Evolutionary conservation across 2,113 vertebrate genomes (phyloP).

Genomic region (Sterna hirundo): DNA sequence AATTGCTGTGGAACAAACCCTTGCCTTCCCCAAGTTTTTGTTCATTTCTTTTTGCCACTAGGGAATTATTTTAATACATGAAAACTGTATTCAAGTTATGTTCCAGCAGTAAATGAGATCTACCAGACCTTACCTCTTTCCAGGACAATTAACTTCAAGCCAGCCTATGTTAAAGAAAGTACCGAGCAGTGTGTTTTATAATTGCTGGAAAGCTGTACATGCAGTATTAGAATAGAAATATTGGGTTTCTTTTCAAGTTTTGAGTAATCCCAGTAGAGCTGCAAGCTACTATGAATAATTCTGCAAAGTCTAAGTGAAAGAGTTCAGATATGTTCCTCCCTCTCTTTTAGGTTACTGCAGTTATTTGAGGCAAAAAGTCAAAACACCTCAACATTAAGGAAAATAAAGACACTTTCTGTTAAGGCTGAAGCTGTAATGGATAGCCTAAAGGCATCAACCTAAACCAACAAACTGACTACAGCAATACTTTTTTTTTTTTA

Average conservation of each 20-base stretch:
- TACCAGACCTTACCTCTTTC: neutral
- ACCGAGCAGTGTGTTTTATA: neutral
- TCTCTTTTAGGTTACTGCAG: neutral
- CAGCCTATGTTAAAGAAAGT: conserved; percentile 5
- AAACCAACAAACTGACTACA: neutral
- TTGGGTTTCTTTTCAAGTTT: conserved; percentile 23
- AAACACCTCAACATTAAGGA: neutral
- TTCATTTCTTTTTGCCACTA: neutral
- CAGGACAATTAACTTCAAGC: conserved; percentile 47
- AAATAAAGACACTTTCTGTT: neutral
- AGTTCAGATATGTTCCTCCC: neutral
- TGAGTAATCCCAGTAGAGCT: conserved; percentile 8
- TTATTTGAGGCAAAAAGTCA: conserved; percentile 3
- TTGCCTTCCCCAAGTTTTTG: neutral
- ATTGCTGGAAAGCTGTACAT: neutral
- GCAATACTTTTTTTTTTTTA: neutral
- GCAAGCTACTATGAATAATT: neutral
- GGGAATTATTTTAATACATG: conserved; percentile 30
- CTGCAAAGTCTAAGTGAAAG: neutral
- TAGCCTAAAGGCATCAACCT: neutral
- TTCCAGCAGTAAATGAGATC: conserved; percentile 27
- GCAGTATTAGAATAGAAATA: conserved; percentile 8
- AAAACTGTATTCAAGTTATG: conserved; percentile 6
- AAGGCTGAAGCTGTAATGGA: neutral
- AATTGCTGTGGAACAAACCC: conserved; percentile 15